Conservation (phyloP, 2,113 vertebrate genomes). For the Eupsittula cactorum region DNA sequence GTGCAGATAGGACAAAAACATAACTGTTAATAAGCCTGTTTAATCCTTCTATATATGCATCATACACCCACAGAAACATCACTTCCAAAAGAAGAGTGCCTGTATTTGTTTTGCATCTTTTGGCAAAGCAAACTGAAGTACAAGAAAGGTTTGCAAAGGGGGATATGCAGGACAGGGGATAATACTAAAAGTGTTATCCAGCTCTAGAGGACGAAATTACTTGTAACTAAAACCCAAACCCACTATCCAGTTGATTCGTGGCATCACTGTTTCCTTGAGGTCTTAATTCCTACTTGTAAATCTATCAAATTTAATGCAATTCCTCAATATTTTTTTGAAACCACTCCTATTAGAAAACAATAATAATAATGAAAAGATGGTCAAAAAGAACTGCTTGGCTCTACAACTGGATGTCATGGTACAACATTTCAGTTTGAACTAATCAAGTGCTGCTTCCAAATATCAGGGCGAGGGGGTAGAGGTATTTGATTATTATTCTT, state of each 20-base stretch:
- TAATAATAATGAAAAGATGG: not conserved
- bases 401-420: not conserved
- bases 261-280: not conserved
- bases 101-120: not conserved
- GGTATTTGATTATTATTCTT: not conserved
- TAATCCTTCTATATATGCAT: not conserved
- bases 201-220: not conserved
- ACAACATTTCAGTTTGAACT: not conserved
- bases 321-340: not conserved
- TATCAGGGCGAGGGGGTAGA: fast-evolving
- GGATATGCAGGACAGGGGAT: not conserved
- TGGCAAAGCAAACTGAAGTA: not conserved
- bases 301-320: not conserved
- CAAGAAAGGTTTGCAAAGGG: not conserved
- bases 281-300: not conserved
- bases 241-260: not conserved
- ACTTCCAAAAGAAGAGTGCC: not conserved
- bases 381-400: not conserved
- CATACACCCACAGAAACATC: not conserved
- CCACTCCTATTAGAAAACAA: not conserved
- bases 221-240: not conserved
- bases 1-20: not conserved
- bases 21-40: not conserved
- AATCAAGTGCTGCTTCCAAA: not conserved
- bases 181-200: not conserved